These are phyloP conservation scores for Wasmannia auropunctata DNA, from an alignment of 1,140 invertebrate genomes.

Conservation along the genomic window DNA sequence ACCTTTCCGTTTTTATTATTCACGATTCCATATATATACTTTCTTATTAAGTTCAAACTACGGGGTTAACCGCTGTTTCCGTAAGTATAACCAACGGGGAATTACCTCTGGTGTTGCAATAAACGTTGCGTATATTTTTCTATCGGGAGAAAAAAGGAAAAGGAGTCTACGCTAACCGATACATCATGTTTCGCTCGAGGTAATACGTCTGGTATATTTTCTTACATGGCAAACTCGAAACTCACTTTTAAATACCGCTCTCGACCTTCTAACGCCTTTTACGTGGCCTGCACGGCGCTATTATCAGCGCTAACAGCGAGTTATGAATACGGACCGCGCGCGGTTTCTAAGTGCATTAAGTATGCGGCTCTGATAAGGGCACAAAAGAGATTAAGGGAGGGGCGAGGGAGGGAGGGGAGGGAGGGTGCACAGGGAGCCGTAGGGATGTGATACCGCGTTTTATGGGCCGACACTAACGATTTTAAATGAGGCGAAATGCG, in stretches of 20 bases:
- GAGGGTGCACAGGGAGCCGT: constrained; percentile 6
- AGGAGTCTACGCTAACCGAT: background rate
- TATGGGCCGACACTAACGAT: constrained; percentile 68
- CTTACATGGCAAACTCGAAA: constrained; percentile 42
- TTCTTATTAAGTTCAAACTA: background rate
- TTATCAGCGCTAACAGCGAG: constrained; percentile 70
- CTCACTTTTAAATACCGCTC: constrained; percentile 47
- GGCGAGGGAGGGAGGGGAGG: too few relatives aligned
- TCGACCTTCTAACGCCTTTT: constrained; percentile 65
- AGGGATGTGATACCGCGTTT: constrained; percentile 56
- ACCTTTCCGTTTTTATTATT: background rate
- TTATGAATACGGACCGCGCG: constrained; percentile 71
- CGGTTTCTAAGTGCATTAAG: constrained; percentile 73
- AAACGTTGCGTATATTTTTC: constrained; percentile 28
- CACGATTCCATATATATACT: background rate
- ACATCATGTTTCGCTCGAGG: background rate
- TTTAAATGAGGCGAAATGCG: constrained; percentile 67
- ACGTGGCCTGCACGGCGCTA: constrained; percentile 29
- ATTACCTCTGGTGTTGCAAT: constrained; percentile 13
- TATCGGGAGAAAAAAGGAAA: background rate
- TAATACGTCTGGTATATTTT: constrained; percentile 29
- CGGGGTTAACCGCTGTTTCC: background rate
- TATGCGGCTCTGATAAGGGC: constrained; percentile 70
- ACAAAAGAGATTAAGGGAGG: constrained; percentile 71
- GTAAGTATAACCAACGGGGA: background rate